Evolutionary conservation across 2,113 vertebrate genomes (phyloP).

Genomic region (Ursus arctos): DNA sequence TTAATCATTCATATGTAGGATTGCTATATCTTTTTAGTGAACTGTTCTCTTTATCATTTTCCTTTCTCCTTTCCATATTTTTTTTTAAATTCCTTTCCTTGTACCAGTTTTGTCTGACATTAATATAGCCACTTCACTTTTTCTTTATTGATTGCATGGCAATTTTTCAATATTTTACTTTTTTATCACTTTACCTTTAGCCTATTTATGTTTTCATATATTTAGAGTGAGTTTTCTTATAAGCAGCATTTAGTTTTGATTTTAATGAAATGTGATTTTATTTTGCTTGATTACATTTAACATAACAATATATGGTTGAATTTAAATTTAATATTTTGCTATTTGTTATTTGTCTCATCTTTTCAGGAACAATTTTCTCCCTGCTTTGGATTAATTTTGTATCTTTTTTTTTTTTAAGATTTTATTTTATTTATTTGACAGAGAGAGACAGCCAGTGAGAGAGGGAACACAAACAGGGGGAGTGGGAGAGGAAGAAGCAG

Average conservation of each 20-base stretch:
- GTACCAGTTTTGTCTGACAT: not conserved
- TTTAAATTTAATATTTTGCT: not conserved
- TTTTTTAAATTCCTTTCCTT: not conserved
- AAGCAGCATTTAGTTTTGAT: not conserved
- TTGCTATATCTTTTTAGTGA: not conserved
- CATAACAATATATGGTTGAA: not conserved
- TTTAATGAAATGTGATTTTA: not conserved
- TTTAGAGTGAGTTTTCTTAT: not conserved
- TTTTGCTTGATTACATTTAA: not conserved
- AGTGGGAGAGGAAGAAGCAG: too few species aligned
- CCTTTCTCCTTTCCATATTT: not conserved
- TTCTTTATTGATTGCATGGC: not conserved
- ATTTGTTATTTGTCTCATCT: not conserved
- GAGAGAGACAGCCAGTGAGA: too few species aligned
- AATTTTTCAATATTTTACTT: conserved; percentile 31
- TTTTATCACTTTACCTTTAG: not conserved
- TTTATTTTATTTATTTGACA: too few species aligned
- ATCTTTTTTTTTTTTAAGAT: not conserved
- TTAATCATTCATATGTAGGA: not conserved
- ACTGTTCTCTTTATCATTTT: not conserved
- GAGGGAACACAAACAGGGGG: too few species aligned
- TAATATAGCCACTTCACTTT: not conserved
- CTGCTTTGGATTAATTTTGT: not conserved
- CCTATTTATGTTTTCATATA: not conserved
- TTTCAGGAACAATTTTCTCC: not conserved